phyloP scores from a whole-genome alignment of 2,113 vertebrate genomes.

The Platycercus adscitus region DNA sequence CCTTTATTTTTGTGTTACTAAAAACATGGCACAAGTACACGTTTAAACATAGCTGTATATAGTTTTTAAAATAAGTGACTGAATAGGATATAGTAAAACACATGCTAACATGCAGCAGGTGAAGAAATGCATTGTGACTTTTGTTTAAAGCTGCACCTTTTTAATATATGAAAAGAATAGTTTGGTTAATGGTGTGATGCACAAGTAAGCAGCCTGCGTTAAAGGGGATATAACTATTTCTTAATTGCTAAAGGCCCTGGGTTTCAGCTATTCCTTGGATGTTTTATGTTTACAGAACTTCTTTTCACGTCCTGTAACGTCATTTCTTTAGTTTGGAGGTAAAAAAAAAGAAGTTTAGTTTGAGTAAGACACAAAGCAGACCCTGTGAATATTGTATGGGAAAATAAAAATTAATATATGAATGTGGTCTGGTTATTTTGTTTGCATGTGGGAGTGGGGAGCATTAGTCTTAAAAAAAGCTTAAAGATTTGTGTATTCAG shows the following conservation, averaged over 20 bases:
- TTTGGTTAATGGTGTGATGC: slow-evolving; percentile 10
- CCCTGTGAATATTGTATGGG: slow-evolving; percentile 70
- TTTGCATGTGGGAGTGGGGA: not conserved
- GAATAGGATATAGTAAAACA: slow-evolving; percentile 51
- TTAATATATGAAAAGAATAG: slow-evolving; percentile 4
- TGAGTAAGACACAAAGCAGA: slow-evolving; percentile 57
- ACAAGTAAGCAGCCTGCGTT: slow-evolving; percentile 6
- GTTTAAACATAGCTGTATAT: slow-evolving; percentile 73
- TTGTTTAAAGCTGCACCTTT: slow-evolving; percentile 52
- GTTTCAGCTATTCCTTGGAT: slow-evolving; percentile 57
- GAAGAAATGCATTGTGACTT: slow-evolving; percentile 55
- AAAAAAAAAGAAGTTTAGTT: not conserved
- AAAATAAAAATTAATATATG: slow-evolving; percentile 77
- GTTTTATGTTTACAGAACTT: slow-evolving; percentile 61
- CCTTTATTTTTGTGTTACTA: slow-evolving; percentile 64
- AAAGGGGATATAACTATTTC: slow-evolving; percentile 61
- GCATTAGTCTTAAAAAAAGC: not conserved
- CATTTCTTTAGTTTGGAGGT: slow-evolving; percentile 39
- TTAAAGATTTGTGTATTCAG: not conserved
- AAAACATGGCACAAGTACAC: slow-evolving; percentile 52
- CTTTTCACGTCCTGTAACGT: slow-evolving; percentile 30
- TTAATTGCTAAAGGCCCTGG: slow-evolving; percentile 23
- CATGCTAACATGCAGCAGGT: slow-evolving; percentile 39
- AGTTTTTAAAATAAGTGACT: slow-evolving; percentile 59
- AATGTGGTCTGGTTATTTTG: not conserved